phyloP scores from a whole-genome alignment of 2,797 vertebrate species.

The Lutjanus argentimaculatus region DNA sequence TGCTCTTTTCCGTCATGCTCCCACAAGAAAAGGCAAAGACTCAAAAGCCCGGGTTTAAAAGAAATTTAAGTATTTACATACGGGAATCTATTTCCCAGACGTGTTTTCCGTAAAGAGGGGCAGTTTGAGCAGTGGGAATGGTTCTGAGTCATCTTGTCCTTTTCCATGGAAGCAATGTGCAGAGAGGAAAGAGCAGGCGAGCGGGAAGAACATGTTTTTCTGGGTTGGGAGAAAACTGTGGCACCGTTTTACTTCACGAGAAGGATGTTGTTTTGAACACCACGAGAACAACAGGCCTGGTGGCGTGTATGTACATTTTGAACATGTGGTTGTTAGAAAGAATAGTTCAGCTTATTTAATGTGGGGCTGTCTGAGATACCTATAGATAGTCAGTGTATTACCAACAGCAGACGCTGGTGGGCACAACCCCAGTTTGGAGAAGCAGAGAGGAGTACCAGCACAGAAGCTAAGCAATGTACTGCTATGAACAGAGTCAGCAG shows the following conservation, averaged over 20 bases:
- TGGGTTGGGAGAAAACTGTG: conserved; percentile 53
- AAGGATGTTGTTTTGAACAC: conserved; percentile 42
- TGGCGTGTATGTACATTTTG: neutral
- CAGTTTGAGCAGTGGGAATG: conserved; percentile 66
- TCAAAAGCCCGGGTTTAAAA: conserved; percentile 71
- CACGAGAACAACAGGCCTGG: neutral
- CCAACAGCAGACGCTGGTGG: too few species aligned
- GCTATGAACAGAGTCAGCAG: too few species aligned
- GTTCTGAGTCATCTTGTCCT: conserved; percentile 83
- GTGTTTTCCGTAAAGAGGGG: conserved; percentile 75
- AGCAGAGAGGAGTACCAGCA: too few species aligned
- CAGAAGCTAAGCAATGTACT: too few species aligned
- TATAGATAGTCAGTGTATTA: too few species aligned
- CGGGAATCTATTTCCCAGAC: conserved; percentile 78
- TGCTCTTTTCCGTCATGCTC: conserved; percentile 61
- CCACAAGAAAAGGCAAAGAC: conserved; percentile 59
- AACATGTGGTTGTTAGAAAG: neutral
- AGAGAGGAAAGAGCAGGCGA: conserved; percentile 62
- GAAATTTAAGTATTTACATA: conserved; percentile 77
- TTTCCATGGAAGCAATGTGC: conserved; percentile 79
- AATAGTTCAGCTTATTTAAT: too few species aligned
- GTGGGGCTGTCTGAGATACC: too few species aligned
- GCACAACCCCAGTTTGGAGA: too few species aligned
- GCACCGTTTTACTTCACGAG: conserved; percentile 27
- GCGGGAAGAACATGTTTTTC: conserved; percentile 57